Conservation (phyloP, 2,113 vertebrate species). For the Spermophilus dauricus region DNA sequence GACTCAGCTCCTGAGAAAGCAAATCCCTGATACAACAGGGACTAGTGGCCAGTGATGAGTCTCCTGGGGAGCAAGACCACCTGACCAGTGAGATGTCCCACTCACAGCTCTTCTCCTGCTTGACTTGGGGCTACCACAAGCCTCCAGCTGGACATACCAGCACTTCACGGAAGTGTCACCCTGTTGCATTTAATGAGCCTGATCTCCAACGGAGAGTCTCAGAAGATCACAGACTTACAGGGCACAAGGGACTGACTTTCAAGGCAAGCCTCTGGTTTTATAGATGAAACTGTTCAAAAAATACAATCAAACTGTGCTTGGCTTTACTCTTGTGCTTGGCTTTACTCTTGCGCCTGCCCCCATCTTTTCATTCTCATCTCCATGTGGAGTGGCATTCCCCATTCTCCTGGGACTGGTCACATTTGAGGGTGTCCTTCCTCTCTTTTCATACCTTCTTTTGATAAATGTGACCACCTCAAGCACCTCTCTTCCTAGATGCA, state of each 20-base stretch:
- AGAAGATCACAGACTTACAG: background rate
- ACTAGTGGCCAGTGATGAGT: background rate
- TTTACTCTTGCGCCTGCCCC: background rate
- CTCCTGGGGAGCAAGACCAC: background rate
- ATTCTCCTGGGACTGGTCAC: background rate
- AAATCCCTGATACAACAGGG: background rate
- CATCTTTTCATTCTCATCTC: background rate
- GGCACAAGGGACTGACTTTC: background rate
- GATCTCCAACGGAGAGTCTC: background rate
- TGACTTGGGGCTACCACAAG: background rate
- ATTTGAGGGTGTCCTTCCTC: background rate
- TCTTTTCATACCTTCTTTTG: background rate
- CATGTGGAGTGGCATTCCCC: background rate
- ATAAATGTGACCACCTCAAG: background rate
- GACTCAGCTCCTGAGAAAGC: background rate
- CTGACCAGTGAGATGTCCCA: background rate
- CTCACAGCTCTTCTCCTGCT: background rate
- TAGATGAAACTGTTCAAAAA: background rate
- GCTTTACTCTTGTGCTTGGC: background rate
- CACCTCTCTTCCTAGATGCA: background rate
- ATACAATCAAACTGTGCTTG: background rate
- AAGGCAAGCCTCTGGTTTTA: background rate
- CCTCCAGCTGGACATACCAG: background rate
- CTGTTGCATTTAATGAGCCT: background rate
- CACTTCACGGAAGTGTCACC: rapidly evolving